phyloP scores from a whole-genome alignment of 2,888 invertebrate genomes.

The Epinotia nisella region DNA sequence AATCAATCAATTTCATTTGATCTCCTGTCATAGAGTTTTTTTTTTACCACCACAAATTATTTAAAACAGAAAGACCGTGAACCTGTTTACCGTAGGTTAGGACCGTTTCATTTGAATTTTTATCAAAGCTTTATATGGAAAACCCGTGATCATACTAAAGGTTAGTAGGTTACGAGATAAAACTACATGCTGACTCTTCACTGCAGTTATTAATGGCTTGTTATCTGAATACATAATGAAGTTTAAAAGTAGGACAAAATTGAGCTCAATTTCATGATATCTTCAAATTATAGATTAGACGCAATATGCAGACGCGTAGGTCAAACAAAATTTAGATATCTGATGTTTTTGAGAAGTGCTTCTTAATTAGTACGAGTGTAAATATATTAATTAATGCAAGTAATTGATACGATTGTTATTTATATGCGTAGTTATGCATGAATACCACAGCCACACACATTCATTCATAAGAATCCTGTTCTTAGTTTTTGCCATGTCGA shows the following conservation, averaged over 20 bases:
- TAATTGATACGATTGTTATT: neutral
- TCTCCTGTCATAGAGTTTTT: no score
- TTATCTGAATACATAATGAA: conserved; percentile 23
- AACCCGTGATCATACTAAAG: neutral
- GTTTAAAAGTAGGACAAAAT: conserved; percentile 21
- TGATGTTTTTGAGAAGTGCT: neutral
- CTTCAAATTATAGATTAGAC: neutral
- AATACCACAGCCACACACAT: neutral
- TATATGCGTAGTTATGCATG: neutral
- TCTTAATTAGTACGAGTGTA: neutral
- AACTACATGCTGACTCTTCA: neutral
- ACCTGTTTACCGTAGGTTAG: no score
- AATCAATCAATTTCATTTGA: neutral
- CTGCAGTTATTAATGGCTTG: neutral
- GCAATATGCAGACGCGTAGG: neutral
- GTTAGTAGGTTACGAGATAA: conserved; percentile 17
- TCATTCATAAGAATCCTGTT: conserved; percentile 1
- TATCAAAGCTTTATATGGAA: neutral
- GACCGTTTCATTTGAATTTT: no score
- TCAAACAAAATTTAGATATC: neutral
- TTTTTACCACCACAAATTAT: no score
- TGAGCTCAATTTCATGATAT: neutral
- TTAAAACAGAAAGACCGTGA: no score
- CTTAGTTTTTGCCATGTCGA: neutral
- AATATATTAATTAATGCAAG: no score